phyloP scores from a whole-genome alignment of 2,888 invertebrate genomes.

The Sinohyriopsis cumingii region DNA sequence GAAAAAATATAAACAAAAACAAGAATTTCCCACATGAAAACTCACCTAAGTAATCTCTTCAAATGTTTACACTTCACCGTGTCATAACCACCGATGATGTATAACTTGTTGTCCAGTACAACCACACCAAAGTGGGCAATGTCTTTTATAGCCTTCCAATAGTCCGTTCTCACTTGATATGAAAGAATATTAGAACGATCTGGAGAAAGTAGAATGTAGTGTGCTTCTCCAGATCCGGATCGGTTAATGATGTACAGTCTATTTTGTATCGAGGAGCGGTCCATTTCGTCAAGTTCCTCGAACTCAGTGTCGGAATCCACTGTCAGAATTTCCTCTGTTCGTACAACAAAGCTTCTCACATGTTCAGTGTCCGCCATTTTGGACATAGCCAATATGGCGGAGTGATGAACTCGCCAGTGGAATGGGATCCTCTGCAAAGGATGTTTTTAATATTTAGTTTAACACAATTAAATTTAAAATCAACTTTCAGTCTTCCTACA shows the following conservation, averaged over 20 bases:
- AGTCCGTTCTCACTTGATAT: constrained; percentile 48
- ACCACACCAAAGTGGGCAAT: constrained; percentile 55
- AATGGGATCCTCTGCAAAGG: too few species aligned
- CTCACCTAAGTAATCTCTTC: constrained; percentile 51
- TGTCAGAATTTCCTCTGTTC: not conserved
- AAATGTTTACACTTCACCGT: constrained; percentile 38
- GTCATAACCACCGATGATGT: constrained; percentile 60
- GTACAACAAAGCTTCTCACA: too few species aligned
- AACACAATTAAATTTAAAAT: too few species aligned
- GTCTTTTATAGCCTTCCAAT: constrained; percentile 50
- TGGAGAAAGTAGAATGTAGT: constrained; percentile 49
- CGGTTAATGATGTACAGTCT: constrained; percentile 56
- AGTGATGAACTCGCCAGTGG: too few species aligned
- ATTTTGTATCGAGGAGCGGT: constrained; percentile 35
- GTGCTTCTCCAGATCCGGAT: constrained; percentile 54
- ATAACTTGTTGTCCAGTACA: constrained; percentile 51
- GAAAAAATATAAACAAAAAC: too few species aligned
- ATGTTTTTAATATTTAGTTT: too few species aligned
- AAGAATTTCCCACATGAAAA: not conserved
- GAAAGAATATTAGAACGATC: constrained; percentile 41
- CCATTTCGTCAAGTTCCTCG: constrained; percentile 15
- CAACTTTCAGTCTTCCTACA: too few species aligned
- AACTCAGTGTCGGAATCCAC: not conserved
- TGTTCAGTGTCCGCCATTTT: too few species aligned
- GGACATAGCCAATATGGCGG: too few species aligned